Evolutionary conservation across 2,797 vertebrate species (phyloP), one percentile per base, ranked within the genome.

Genomic region (Poeciliopsis turneri): DNA sequence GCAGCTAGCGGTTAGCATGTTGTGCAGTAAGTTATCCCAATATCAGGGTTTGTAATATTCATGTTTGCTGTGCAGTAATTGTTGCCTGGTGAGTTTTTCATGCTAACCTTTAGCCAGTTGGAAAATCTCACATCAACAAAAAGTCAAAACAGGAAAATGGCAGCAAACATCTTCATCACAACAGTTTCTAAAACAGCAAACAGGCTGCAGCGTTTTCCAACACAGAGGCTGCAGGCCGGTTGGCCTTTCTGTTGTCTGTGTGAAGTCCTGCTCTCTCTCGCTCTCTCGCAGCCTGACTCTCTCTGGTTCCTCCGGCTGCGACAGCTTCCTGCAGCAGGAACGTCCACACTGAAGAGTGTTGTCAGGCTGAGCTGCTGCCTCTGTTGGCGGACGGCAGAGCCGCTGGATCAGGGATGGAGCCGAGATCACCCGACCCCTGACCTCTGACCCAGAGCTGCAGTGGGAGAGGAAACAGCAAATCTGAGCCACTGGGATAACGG

Each of bases 401-500:
- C 4, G 16, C 49, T 5, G 49, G 46, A 18, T 47, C 46, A 51
- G 20, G 49, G 5, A 51, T n/a, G 6, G 18, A 51, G 49, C 49
- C 23, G 20, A 9, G 25, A 4, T 5, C 55, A 28, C 18, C 18
- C 1, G 47, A 49, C 47, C 47, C 18, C 18, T 49, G 47, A 49
- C 18, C 47, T 49, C 51, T 53, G 51, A 53, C n/a, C n/a, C 55
- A 4, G n/a, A 57, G 23, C n/a, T 57, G 55, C 16, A 49, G 47
- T 5, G 47, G 6, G 18, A 47, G 15, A 47, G 18, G 47, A 51
- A 51, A 51, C 49, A 5, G 23, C 9, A 12, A 7, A 25, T 55
- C 23, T 10, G 74, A 84, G 74, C 74, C 78, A 80, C 53, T 61
- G 15, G 25, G 59, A 39, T 79, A 72, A 73, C 36, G 80, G 69